phyloP scores from a whole-genome alignment of 2,797 vertebrate species.

The Arnoldichthys spilopterus region DNA sequence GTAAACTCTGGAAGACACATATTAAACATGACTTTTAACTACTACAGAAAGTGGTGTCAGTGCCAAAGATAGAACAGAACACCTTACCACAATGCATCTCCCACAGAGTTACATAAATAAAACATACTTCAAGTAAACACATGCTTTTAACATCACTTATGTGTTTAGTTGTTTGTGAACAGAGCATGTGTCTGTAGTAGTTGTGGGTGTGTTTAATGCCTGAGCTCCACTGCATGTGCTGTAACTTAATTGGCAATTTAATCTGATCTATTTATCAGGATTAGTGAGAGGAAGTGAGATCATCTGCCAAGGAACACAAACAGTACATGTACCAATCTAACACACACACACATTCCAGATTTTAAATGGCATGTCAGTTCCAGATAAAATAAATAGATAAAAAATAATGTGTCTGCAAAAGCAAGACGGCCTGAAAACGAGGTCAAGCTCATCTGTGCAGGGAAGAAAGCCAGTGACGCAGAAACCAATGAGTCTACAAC shows the following conservation, averaged over 20 bases:
- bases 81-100: background rate
- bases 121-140: background rate
- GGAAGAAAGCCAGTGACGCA: conserved; percentile 69
- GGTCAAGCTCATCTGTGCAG: conserved; percentile 71
- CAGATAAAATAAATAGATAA: too few species aligned
- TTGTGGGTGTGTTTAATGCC: background rate
- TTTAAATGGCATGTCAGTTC: background rate
- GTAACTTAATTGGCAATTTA: conserved; percentile 43
- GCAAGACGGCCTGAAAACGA: conserved; percentile 72
- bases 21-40: background rate
- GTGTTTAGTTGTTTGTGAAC: background rate
- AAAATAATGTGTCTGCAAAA: conserved; percentile 7
- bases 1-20: background rate
- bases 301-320: conserved; percentile 21
- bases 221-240: background rate
- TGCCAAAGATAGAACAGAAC: background rate
- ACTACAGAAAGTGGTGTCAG: too few species aligned
- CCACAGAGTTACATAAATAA: background rate
- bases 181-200: background rate
- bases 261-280: conserved; percentile 43
- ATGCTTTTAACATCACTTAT: too few species aligned
- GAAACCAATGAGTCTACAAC: conserved; percentile 55
- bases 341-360: background rate
- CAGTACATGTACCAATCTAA: background rate
- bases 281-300: conserved; percentile 29